A percentile compares a stretch with the other conserved stretches of the same genome.
Conservation (phyloP, 1,140 invertebrate species). For the Dufourea novaeangliae region DNA sequence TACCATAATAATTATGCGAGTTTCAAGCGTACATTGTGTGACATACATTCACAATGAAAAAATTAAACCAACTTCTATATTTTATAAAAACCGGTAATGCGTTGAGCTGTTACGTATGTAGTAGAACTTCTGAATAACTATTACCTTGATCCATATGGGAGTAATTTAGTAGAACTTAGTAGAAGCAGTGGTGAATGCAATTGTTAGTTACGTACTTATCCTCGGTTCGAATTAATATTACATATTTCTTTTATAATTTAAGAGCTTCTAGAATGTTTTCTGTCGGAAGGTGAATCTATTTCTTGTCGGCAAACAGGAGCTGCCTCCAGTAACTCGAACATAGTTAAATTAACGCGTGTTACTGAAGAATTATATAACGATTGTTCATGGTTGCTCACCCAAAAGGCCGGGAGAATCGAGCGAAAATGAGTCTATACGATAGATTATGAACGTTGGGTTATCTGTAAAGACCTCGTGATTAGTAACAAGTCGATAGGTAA, state of each 20-base stretch:
- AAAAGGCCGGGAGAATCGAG: slow-evolving; percentile 21
- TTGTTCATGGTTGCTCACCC: slow-evolving; percentile 22
- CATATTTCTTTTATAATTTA: not conserved
- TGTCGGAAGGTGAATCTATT: not conserved
- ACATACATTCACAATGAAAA: not conserved
- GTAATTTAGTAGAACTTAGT: no score
- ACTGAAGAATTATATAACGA: slow-evolving; percentile 58
- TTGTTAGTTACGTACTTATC: not conserved
- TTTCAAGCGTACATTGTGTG: not conserved
- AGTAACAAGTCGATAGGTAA: slow-evolving; percentile 69
- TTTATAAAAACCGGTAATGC: no score
- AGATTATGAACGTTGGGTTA: slow-evolving; percentile 70
- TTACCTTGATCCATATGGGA: not conserved
- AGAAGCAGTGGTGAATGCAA: not conserved
- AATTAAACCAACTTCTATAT: not conserved
- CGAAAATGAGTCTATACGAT: slow-evolving; percentile 39
- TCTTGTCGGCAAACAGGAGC: not conserved
- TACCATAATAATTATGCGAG: not conserved
- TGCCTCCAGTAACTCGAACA: not conserved
- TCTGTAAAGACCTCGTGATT: slow-evolving; percentile 73
- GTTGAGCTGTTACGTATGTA: not conserved
- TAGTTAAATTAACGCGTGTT: slow-evolving; percentile 33
- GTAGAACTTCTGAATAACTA: no score
- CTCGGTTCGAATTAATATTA: not conserved
- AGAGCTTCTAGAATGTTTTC: not conserved